These are phyloP conservation scores for Temnothorax longispinosus DNA, from an alignment of 1,140 invertebrate genomes.

Conservation along the genomic window DNA sequence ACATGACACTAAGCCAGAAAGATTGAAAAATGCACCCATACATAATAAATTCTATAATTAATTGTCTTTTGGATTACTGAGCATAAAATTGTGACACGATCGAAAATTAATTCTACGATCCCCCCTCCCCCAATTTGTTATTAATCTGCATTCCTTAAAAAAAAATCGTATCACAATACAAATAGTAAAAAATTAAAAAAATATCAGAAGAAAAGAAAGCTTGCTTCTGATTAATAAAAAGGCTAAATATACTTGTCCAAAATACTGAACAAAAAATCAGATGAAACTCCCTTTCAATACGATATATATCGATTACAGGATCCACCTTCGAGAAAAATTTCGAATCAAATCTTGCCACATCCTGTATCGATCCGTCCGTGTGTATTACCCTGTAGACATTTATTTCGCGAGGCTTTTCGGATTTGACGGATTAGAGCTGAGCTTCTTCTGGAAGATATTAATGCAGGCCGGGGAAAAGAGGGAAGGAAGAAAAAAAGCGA, in stretches of 20 bases:
- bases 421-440: constrained; percentile 72
- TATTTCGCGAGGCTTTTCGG: constrained; percentile 70
- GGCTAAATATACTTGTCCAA: neutral
- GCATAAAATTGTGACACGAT: neutral
- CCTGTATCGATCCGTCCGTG: constrained; percentile 42
- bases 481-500: neutral
- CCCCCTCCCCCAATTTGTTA: neutral
- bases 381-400: constrained; percentile 65
- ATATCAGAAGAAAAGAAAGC: neutral
- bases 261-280: constrained; percentile 12
- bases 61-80: neutral
- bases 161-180: neutral
- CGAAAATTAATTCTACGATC: neutral
- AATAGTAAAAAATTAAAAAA: neutral
- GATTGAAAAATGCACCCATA: neutral
- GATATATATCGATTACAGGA: constrained; percentile 18
- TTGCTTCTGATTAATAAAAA: neutral
- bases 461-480: constrained; percentile 51
- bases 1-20: neutral
- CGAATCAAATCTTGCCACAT: constrained; percentile 51
- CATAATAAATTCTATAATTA: neutral
- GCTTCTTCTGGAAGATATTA: constrained; percentile 71
- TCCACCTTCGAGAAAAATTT: constrained; percentile 33
- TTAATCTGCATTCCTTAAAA: neutral
- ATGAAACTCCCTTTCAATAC: neutral